Conservation (phyloP, 2,888 invertebrate species). For the Lydus trimaculatus region DNA sequence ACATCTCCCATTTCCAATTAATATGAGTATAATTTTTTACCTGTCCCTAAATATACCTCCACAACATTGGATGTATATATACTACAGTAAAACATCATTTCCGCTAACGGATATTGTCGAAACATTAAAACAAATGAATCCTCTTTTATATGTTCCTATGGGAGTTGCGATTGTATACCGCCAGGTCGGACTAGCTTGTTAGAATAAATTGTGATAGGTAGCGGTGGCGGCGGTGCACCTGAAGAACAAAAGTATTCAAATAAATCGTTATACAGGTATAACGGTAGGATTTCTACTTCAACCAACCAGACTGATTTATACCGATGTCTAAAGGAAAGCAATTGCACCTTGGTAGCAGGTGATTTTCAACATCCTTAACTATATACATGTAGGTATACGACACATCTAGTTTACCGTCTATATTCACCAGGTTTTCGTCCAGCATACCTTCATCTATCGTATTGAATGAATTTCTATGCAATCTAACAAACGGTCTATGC, state of each 20-base stretch:
- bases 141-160: conserved; percentile 10
- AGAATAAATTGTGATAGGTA: conserved; percentile 1
- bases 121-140: conserved; percentile 11
- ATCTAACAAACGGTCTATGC: conserved; percentile 43
- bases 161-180: background rate
- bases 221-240: background rate
- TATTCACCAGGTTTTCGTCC: conserved; percentile 14
- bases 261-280: conserved; percentile 48
- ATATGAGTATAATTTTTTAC: background rate
- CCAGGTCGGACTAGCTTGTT: background rate
- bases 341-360: conserved; percentile 44
- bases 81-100: conserved; percentile 4
- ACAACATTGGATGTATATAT: background rate
- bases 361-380: conserved; percentile 38
- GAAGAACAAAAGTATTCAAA: conserved; percentile 40
- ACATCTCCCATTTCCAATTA: background rate
- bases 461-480: conserved; percentile 43
- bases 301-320: conserved; percentile 46
- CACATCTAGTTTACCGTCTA: background rate
- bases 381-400: conserved; percentile 10
- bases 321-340: conserved; percentile 42
- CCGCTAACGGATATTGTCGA: conserved; percentile 1
- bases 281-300: conserved; percentile 45
- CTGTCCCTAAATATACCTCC: background rate
- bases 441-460: conserved; percentile 10